Conservation (phyloP, 2,113 vertebrate species). For the Numida meleagris region DNA sequence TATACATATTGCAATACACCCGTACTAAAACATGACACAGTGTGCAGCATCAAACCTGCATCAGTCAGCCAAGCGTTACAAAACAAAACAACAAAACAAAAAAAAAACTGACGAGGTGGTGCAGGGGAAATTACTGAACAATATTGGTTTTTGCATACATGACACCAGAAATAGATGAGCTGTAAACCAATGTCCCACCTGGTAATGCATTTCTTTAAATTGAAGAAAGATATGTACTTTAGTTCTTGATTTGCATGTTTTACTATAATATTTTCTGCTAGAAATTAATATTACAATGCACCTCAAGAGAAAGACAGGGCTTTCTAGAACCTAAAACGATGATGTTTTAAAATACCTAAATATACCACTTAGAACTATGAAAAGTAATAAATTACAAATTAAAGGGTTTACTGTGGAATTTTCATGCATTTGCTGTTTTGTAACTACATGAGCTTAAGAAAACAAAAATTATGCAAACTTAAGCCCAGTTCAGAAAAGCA, state of each 20-base stretch:
- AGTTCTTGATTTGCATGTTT: background rate
- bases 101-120: background rate
- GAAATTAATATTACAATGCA: background rate
- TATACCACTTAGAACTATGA: background rate
- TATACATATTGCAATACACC: conserved; percentile 3
- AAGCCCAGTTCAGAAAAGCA: conserved; percentile 35
- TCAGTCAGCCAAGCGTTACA: conserved; percentile 19
- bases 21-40: conserved; percentile 32
- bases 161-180: conserved; percentile 51
- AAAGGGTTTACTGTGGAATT: background rate
- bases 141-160: conserved; percentile 32
- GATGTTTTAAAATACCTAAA: background rate
- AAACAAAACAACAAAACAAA: background rate
- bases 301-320: background rate
- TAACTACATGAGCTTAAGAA: background rate
- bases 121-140: conserved; percentile 5
- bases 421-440: background rate
- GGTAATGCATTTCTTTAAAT: conserved; percentile 67
- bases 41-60: background rate
- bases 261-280: background rate
- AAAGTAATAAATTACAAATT: background rate
- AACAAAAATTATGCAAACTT: background rate
- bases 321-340: background rate
- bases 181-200: conserved; percentile 45
- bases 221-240: background rate